Base-by-base conservation (phyloP, 2,888 invertebrate species). In the Philaethria dido region DNA sequence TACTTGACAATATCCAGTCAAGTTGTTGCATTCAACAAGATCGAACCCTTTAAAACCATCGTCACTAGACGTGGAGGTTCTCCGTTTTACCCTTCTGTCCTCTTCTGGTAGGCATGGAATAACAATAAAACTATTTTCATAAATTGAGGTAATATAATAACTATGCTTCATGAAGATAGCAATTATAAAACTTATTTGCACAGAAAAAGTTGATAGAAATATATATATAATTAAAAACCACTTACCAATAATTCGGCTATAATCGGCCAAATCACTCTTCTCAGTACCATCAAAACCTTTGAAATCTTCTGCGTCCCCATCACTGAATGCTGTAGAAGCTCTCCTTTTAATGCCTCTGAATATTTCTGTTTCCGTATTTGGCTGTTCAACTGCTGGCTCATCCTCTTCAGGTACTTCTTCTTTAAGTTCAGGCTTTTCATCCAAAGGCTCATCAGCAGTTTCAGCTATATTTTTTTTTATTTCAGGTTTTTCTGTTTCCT, bases 21-120 rank as follows among this genome's bases (percentile, higher is more conserved):
- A 80, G 76, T 72, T 84, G 75, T 67, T 84, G 78, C 14, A 72
- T 50, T 66, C 84, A 77, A 29, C 74, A 61, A 76, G 72, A 20
- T 80, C 81, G 72, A 90, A 89, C 8, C 90, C 90, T 72, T 83
- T 84, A 69, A 90, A 89, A 16, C 86, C 85, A 13, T 82, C 84
- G 44, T 80, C 87, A 69, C 82, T 86, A 67, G 88, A 87, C 0
- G 85, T 85, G 0, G 91, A 90, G 0, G 88, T 88, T 68, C 87
- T 83, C 22, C 89, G 78, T 70, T 89, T 88, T 55, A 82, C 74
- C 9, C 86, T 87, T 72, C 83, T 74, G 65, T 79, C 83, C 1
- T 80, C 75, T 48, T 80, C 80, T 73, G 73, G 66, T 68, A 69
- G 52, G 67, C 66, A 74, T 69, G 67, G 54, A 74, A 72, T 66